Percentiles rank a stretch among this genome's conserved stretches.
These are phyloP conservation scores for Nannoperca australis DNA, from an alignment of 2,797 vertebrate species.

Conservation along the genomic window DNA sequence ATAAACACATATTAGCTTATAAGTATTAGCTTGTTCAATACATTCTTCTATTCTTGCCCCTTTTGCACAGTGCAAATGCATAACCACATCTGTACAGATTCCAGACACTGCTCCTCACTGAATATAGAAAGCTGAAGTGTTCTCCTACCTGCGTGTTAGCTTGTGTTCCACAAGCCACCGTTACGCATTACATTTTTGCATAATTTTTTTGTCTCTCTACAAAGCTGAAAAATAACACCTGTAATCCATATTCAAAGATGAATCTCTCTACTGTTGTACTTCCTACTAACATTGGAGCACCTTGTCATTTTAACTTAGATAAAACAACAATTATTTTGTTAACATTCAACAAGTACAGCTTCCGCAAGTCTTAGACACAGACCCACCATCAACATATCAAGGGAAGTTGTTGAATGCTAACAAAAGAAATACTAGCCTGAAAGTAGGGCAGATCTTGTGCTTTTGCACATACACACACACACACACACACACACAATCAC, in stretches of 20 bases:
- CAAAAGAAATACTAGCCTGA: constrained; percentile 64
- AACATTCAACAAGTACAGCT: constrained; percentile 73
- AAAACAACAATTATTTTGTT: constrained; percentile 78
- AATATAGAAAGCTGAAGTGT: not conserved
- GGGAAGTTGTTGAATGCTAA: constrained; percentile 65
- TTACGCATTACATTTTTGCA: constrained; percentile 5
- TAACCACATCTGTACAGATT: constrained; percentile 7
- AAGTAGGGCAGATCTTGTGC: constrained; percentile 63
- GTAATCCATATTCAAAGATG: constrained; percentile 45
- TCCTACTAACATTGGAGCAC: constrained; percentile 61
- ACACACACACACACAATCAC: constrained; percentile 41
- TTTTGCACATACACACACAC: constrained; percentile 54
- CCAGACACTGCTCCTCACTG: not conserved
- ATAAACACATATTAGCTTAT: not conserved
- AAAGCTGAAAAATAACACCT: constrained; percentile 29
- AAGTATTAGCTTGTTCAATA: too few relatives aligned
- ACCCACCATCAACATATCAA: constrained; percentile 63
- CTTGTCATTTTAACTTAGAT: constrained; percentile 68
- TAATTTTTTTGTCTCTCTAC: not conserved
- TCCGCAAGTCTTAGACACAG: constrained; percentile 58
- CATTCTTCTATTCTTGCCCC: not conserved
- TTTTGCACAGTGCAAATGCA: constrained; percentile 2
- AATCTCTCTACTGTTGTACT: constrained; percentile 48
- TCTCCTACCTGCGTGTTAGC: not conserved
- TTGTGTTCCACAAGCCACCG: not conserved